Conservation (phyloP, 1,140 invertebrate genomes). For the Babylonia areolata region DNA sequence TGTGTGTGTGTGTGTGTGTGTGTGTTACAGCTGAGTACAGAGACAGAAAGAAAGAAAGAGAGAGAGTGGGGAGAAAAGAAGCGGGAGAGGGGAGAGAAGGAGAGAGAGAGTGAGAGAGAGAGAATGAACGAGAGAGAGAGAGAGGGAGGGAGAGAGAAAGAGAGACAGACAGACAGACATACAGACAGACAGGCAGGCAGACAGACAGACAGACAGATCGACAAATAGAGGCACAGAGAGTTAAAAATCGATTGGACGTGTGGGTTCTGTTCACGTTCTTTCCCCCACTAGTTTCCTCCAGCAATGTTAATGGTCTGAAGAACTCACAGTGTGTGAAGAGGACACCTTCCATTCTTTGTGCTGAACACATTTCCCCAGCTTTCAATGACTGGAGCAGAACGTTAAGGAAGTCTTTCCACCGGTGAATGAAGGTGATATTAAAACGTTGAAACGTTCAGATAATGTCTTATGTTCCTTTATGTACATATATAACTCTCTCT, state of each 20-base stretch:
- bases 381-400: not conserved
- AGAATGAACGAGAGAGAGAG: not conserved
- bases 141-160: not conserved
- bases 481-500: not conserved
- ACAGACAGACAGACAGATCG: not conserved
- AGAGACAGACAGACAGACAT: constrained; percentile 7
- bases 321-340: not conserved
- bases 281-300: not conserved
- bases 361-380: too few relatives aligned
- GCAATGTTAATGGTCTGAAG: not conserved
- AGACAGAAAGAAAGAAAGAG: too few relatives aligned
- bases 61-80: not conserved
- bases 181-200: not conserved
- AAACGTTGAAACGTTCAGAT: not conserved
- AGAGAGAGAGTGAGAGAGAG: not conserved
- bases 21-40: not conserved
- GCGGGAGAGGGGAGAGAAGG: not conserved
- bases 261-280: not conserved
- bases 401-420: not conserved
- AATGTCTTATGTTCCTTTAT: not conserved
- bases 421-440: not conserved
- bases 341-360: not conserved
- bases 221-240: not conserved
- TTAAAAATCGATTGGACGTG: not conserved
- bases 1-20: not conserved